Base-by-base conservation (phyloP, 2,888 invertebrate species). In the Coenonympha arcania region DNA sequence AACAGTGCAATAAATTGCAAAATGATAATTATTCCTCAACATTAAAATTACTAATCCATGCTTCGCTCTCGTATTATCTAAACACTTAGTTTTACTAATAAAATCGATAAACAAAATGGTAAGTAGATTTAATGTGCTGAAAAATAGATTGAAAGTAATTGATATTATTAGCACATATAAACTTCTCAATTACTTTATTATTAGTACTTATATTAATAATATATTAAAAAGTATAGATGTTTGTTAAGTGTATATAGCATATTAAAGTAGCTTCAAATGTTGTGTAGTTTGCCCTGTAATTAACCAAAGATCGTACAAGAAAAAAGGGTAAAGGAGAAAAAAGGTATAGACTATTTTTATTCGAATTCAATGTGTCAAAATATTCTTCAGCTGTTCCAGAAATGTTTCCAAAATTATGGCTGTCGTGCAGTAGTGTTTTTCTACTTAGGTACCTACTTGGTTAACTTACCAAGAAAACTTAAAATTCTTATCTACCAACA, bases 1-100 rank as follows among this genome's bases (percentile, higher is more conserved):
- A 41, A 50, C 24, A 39, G 53, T 55, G 55, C 55, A 50, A 43
- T 48, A 39, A 48, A 44, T 45, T 50, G 53, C 48, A 47, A 48
- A 37, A 33, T 46, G 46, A 53, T 53, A 48, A 50, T 40, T 44
- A 50, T 40, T 44, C 50, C 45, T 50, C 20, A 37, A 52, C 22
- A 39, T 37, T 36, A 43, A 13, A 48, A 33, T 44, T 42, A 41
- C 53, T 53, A 55, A 48, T 53, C 53, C 55, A 55, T 55, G 55
- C 55, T 50, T 46, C 49, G 49, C 39, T 34, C 24, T 24, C 44
- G 3, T 15, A 33, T 5, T 24, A 34, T 44, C 44, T 44, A 44
- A 34, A 44, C 33, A 34, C n/a, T 34, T 13, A 44, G 16, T 15
- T 20, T n/a, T 30, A 30, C 28, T n/a, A 41, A 13, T 13, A 11